Evolutionary conservation across 2,113 vertebrate genomes (phyloP).

Genomic region (Anseranas semipalmata): DNA sequence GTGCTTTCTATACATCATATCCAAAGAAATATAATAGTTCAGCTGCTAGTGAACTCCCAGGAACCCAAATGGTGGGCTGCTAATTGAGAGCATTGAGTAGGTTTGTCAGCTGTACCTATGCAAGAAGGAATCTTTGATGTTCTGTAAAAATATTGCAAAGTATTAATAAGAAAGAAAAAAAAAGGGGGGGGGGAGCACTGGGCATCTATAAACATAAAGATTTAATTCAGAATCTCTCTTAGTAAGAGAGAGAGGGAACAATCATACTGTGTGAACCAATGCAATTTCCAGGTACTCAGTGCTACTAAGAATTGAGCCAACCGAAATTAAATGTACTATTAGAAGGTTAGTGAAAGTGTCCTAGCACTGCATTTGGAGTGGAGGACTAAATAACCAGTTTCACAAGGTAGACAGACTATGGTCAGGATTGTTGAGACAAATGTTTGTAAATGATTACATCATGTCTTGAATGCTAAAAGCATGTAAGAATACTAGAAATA

Average conservation of each 20-base stretch:
- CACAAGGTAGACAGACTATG: background rate
- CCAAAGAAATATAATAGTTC: background rate
- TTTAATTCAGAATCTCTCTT: background rate
- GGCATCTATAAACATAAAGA: background rate
- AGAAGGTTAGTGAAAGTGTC: background rate
- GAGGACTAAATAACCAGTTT: background rate
- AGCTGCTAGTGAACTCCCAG: background rate
- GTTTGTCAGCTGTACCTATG: background rate
- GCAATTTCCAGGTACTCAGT: background rate
- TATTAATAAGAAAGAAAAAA: background rate
- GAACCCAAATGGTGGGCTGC: background rate
- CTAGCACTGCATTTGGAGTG: background rate
- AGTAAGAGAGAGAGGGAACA: background rate
- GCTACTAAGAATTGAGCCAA: background rate
- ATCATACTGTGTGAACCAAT: background rate
- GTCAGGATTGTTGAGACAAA: background rate
- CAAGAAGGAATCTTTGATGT: background rate
- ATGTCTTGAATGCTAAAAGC: background rate
- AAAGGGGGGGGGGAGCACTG: background rate
- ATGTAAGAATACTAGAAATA: background rate
- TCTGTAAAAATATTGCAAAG: background rate
- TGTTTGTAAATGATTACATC: constrained; percentile 15
- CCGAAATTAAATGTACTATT: background rate
- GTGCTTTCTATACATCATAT: background rate
- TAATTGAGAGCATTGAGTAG: background rate